These are phyloP conservation scores for Okapia johnstoni DNA, from an alignment of 2,113 vertebrate genomes.

Conservation along the genomic window DNA sequence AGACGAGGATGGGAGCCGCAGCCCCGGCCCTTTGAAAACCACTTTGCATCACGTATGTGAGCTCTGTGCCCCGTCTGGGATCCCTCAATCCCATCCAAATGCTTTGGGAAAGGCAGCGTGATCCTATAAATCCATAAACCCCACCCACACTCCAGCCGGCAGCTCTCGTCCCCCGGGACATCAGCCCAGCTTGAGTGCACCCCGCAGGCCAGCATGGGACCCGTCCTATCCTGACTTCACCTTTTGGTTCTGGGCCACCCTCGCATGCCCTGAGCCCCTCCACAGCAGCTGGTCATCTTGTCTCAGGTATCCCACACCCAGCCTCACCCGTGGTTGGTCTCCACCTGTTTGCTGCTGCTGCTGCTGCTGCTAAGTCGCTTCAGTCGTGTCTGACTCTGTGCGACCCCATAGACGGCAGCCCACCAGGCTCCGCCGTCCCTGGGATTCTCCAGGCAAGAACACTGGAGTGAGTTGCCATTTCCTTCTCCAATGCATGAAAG, in stretches of 20 bases:
- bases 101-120: background rate
- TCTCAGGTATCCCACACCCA: rapidly evolving
- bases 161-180: background rate
- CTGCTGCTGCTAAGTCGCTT: no score
- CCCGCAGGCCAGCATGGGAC: rapidly evolving
- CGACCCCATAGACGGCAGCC: no score
- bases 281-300: background rate
- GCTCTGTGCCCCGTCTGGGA: background rate
- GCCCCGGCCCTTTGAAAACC: slow-evolving; percentile 51
- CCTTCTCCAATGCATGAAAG: no score
- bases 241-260: background rate
- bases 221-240: rapidly evolving
- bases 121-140: background rate
- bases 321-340: no score
- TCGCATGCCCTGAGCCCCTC: rapidly evolving
- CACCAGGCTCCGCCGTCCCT: no score
- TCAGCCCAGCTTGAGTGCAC: rapidly evolving
- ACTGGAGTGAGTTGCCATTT: no score
- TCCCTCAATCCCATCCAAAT: background rate
- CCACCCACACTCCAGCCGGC: background rate
- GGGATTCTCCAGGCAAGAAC: no score
- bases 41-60: background rate
- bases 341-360: background rate
- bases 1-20: background rate
- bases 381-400: no score